Conservation (phyloP, 2,888 invertebrate species). For the Leistus spinibarbis region DNA sequence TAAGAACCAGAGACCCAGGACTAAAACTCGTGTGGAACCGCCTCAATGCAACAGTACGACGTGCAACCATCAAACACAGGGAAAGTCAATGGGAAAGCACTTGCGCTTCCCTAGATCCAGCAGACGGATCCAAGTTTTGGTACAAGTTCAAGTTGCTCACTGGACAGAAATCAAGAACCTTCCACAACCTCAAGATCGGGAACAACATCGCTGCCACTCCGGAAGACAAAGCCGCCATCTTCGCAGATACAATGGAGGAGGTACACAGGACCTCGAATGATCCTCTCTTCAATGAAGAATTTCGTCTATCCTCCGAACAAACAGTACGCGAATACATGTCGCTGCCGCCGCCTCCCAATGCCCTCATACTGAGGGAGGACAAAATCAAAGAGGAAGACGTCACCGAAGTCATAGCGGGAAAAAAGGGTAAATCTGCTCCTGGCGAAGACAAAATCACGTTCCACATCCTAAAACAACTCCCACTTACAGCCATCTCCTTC, state of each 20-base stretch:
- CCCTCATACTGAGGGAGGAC: background rate
- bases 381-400: background rate
- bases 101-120: background rate
- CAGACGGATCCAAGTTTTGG: background rate
- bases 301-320: background rate
- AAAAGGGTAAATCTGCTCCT: background rate
- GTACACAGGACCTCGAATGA: background rate
- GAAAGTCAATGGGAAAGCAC: background rate
- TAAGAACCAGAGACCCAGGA: too few species aligned
- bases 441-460: background rate
- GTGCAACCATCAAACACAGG: background rate
- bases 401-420: background rate
- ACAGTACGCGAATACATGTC: background rate
- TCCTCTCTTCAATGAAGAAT: background rate
- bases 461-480: background rate
- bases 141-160: background rate
- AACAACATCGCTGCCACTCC: background rate
- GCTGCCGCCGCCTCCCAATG: background rate
- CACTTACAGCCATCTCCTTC: background rate
- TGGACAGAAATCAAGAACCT: background rate
- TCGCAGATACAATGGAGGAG: background rate
- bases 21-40: too few species aligned
- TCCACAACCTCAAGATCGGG: background rate
- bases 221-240: background rate
- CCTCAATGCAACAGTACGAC: background rate